A percentile compares a stretch with the other conserved stretches of the same genome.
phyloP scores from a whole-genome alignment of 2,113 vertebrate species.

The Noturus placidus region DNA sequence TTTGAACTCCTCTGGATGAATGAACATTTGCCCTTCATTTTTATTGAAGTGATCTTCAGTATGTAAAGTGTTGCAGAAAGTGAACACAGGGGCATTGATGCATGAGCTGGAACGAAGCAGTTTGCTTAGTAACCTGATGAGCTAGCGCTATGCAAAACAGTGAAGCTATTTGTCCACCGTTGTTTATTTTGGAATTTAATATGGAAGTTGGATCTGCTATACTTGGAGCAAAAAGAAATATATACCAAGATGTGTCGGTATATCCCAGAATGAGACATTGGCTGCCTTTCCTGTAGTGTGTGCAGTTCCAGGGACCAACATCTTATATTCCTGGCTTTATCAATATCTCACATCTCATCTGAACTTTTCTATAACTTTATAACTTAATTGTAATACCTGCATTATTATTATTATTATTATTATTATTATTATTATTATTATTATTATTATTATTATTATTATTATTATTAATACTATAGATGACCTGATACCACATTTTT shows the following conservation, averaged over 20 bases:
- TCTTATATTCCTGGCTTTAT: background rate
- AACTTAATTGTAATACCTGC: background rate
- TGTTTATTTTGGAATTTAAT: constrained; percentile 3
- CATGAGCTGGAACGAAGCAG: background rate
- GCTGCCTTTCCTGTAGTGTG: background rate
- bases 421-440: background rate
- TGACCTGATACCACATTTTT: background rate
- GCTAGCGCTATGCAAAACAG: background rate
- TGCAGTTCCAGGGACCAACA: background rate
- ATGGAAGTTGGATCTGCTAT: background rate
- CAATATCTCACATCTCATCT: background rate
- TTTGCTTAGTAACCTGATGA: background rate
- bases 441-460: background rate
- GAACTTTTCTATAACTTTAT: no score
- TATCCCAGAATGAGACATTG: background rate
- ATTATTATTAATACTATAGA: no score
- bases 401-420: background rate
- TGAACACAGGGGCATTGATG: background rate
- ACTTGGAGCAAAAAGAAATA: background rate
- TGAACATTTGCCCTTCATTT: background rate
- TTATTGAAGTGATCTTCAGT: background rate
- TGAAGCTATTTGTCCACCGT: background rate
- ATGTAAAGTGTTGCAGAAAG: background rate
- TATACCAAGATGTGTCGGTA: background rate
- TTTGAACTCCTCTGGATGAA: background rate